Evolutionary conservation across 2,797 vertebrate genomes (phyloP), one percentile per base, ranked within the genome.

Genomic region (Spinus olivaceus): DNA sequence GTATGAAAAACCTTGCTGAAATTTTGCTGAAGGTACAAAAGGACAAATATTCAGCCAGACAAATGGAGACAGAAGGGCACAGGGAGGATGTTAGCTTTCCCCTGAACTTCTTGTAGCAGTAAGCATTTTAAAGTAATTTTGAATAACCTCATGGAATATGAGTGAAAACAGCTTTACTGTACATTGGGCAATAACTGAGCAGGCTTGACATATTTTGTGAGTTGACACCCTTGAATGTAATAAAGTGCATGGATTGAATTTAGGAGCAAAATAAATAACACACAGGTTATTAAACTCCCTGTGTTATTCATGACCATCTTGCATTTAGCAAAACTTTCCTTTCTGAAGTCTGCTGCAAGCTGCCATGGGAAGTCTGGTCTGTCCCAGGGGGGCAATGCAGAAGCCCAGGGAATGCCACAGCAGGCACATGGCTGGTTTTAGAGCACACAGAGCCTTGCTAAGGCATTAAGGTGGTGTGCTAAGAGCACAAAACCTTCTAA

Each of bases 201-300:
- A 88, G 87, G 72, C 73, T 78, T 91, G 76, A 86, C 70, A 53
- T 93, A 91, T 91, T 92, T 96, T 88, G 72, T 13, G 59, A 92
- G 79, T 84, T 86, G 95, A 90, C 73, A 95, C 60, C 69, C 57
- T 88, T 66, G 65, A 57, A 86, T 92, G 72, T 86, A 95, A 93
- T 96, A 93, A 96, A 90, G 85, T 81, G 66, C 70, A 69, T 86
- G 89, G 66, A 90, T 90, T 94, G 91, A 94, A 89, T 95, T 89
- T 83, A 94, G 77, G 74, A 76, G 80, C 87, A 95, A 86, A 95
- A 94, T 94, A 96, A 94, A 94, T 89, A 93, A 89, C 91, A 89
- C 21, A 12, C 15, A 81, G 76, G 85, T 96, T 96, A 95, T 91
- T 86, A 95, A 81, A 86, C 39, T 90, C 72, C 42, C 66, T 2